Evolutionary conservation across 2,113 vertebrate genomes (phyloP), one percentile per base, ranked within the genome.

Genomic region (Mesoclemmys tuberculata): DNA sequence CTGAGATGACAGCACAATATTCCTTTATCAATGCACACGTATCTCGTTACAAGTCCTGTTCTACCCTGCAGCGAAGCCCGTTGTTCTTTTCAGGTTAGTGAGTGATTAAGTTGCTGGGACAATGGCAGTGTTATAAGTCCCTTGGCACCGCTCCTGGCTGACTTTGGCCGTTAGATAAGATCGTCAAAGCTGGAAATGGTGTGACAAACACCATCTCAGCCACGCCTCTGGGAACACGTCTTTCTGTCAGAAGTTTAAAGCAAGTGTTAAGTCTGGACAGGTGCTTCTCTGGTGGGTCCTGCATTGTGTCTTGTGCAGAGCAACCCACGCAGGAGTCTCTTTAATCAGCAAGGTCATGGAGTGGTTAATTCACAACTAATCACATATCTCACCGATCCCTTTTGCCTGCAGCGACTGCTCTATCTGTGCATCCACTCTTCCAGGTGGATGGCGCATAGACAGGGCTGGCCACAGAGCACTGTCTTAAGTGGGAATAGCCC

Each of bases 121-220:
- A 88, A 61, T 58, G 94, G 88, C 89, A 80, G 6, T 46, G 52
- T 77, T 48, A 26, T 78, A 24, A 49, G 71, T 55, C 55, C 87
- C 87, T 93, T 95, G 96, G 91, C 84, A 94, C 78, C 89, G 80
- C 24, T 91, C 55, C 10, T 41, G 26, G 87, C 82, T 78, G 89
- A 81, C 71, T 31, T 71, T 92, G 86, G 90, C 80, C 71, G 61
- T 35, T 2, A 51, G 51, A 61, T 5, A 22, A 77, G 78, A 8
- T 93, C 89, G 82, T 85, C 64, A 80, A 89, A 80, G 82, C 51
- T 2, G 46, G 89, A 82, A 94, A 82, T 90, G 89, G 85, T 5
- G 87, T 95, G 93, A 94, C 93, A 86, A 91, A 95, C 96, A 71
- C 87, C 96, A 89, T 14, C 61, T 55, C 31, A 48, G 94, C 93